These are phyloP conservation scores for Dysdera silvatica DNA, from an alignment of 1,140 invertebrate genomes.

Conservation along the genomic window DNA sequence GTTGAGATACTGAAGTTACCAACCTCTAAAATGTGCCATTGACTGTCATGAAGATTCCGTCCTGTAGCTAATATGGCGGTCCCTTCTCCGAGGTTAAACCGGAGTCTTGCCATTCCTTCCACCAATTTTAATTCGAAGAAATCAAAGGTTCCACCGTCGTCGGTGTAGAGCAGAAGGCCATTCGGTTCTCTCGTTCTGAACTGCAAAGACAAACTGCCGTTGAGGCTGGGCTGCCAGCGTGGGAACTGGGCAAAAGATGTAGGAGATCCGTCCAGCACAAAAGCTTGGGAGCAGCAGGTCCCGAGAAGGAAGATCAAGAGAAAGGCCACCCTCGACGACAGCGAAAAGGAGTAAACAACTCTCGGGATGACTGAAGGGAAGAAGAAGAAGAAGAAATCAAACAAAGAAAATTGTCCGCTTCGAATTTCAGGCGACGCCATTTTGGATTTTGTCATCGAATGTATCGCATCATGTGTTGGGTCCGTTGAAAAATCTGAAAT, in stretches of 20 bases:
- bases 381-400: no score
- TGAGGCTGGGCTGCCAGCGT: conserved; percentile 81
- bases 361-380: no score
- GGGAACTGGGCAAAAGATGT: conserved; percentile 81
- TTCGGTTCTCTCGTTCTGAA: conserved; percentile 87
- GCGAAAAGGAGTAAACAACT: no score
- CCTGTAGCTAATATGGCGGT: conserved; percentile 75
- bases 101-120: conserved; percentile 77
- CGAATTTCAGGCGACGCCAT: no score
- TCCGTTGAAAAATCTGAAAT: no score
- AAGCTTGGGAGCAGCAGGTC: conserved; percentile 40
- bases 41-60: conserved; percentile 88
- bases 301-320: not conserved
- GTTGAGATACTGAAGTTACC: no score
- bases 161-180: conserved; percentile 86
- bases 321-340: no score
- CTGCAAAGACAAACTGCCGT: conserved; percentile 77
- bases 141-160: conserved; percentile 80
- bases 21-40: conserved; percentile 90
- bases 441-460: no score
- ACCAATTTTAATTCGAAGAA: conserved; percentile 81
- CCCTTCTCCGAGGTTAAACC: conserved; percentile 85
- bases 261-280: conserved; percentile 61
- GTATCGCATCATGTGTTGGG: no score
- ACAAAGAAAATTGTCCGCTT: no score